phyloP scores from a whole-genome alignment of 2,113 vertebrate genomes.

The Butorides virescens region DNA sequence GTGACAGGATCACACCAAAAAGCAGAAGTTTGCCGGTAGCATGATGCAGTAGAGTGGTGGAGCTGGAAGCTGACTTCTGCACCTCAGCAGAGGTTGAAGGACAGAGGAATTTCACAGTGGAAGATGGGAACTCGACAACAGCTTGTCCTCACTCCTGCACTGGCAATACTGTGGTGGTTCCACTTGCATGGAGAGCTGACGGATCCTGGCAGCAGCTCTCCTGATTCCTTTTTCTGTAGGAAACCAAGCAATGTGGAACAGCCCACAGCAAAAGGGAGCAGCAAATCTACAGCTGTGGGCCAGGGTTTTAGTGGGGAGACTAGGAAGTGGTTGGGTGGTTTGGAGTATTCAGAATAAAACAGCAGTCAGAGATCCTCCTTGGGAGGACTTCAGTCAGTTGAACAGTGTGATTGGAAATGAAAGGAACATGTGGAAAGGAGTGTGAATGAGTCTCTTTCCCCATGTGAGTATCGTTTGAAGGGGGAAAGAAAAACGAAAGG shows the following conservation, averaged over 20 bases:
- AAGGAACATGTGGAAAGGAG: constrained; percentile 40
- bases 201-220: not conserved
- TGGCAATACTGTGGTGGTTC: not conserved
- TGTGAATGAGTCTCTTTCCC: constrained; percentile 42
- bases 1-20: not conserved
- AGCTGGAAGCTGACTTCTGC: not conserved
- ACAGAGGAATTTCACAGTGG: not conserved
- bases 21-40: rapidly evolving
- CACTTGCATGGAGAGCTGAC: not conserved
- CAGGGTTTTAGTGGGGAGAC: not conserved
- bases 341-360: not conserved
- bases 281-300: not conserved
- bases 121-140: not conserved
- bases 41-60: not conserved
- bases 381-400: constrained; percentile 18
- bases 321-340: not conserved
- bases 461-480: constrained; percentile 11
- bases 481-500: constrained; percentile 28
- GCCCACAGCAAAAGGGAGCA: not conserved
- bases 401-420: not conserved
- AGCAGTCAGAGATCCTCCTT: constrained; percentile 2
- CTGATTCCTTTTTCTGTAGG: not conserved
- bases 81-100: not conserved
- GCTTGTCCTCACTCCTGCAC: not conserved
- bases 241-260: not conserved